These are phyloP conservation scores for Drosophila murphyi DNA, from an alignment of 1,140 invertebrate species.

Conservation along the genomic window DNA sequence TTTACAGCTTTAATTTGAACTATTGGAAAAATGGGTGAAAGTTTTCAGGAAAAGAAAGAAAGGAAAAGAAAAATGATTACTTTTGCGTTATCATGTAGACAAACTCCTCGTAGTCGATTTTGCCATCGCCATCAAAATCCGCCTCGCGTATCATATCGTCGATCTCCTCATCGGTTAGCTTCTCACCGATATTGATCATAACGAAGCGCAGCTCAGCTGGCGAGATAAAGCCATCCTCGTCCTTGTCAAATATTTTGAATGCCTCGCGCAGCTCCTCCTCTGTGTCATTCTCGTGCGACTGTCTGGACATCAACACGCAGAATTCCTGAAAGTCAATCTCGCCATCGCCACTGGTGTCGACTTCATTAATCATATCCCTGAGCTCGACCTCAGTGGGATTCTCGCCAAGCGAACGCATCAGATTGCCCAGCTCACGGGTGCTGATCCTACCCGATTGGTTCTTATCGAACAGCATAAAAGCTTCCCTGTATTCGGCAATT, in stretches of 20 bases:
- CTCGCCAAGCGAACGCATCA: conserved; percentile 88
- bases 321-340: conserved; percentile 58
- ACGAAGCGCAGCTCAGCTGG: conserved; percentile 53
- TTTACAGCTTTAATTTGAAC: conserved; percentile 31
- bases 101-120: conserved; percentile 92
- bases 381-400: conserved; percentile 62
- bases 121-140: conserved; percentile 95
- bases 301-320: conserved; percentile 56
- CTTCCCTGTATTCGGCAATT: conserved; percentile 75
- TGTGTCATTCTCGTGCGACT: conserved; percentile 44
- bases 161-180: conserved; percentile 67
- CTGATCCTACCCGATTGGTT: conserved; percentile 97
- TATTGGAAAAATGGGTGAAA: conserved; percentile 1
- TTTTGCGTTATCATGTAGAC: conserved; percentile 69
- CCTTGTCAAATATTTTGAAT: conserved; percentile 68
- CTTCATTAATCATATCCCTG: conserved; percentile 57
- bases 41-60: neutral
- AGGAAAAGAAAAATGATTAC: neutral
- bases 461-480: conserved; percentile 93
- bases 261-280: conserved; percentile 69
- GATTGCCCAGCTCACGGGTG: conserved; percentile 94
- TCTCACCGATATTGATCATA: conserved; percentile 65
- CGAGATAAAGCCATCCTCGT: conserved; percentile 66
- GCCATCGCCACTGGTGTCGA: conserved; percentile 44
- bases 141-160: conserved; percentile 89